Percentiles rank a stretch among this genome's conserved stretches.
phyloP scores from a whole-genome alignment of 2,888 invertebrate genomes.

The Drosophila sordidula region DNA sequence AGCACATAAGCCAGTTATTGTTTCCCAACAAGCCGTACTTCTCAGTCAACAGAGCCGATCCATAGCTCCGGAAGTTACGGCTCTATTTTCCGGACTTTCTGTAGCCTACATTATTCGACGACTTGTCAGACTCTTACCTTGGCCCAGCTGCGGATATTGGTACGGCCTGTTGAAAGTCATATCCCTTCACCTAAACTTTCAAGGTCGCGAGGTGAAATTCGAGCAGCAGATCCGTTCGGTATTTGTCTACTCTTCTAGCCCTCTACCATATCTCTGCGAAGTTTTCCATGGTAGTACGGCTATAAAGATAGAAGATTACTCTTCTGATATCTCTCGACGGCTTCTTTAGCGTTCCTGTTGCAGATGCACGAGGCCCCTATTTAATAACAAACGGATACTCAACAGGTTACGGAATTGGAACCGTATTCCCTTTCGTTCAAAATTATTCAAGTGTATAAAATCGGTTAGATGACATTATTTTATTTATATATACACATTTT shows the following conservation, averaged over 20 bases:
- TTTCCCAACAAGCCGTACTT: slow-evolving; percentile 36
- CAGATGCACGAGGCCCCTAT: too few relatives aligned
- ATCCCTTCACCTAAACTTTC: slow-evolving; percentile 10
- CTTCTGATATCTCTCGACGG: slow-evolving; percentile 85
- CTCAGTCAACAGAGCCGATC: slow-evolving; percentile 85
- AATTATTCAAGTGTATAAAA: too few relatives aligned
- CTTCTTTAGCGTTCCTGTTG: too few relatives aligned
- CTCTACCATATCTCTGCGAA: too few relatives aligned
- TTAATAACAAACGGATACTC: too few relatives aligned
- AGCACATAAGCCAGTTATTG: slow-evolving; percentile 81
- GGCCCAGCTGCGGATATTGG: slow-evolving; percentile 89
- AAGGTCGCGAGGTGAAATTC: too few relatives aligned
- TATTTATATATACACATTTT: too few relatives aligned
- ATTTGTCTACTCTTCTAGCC: too few relatives aligned
- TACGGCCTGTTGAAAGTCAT: slow-evolving; percentile 21
- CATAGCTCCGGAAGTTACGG: slow-evolving; percentile 89
- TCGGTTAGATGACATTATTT: too few relatives aligned
- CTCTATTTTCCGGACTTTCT: slow-evolving; percentile 87
- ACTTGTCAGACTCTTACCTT: slow-evolving; percentile 83
- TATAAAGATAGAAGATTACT: slow-evolving; percentile 77
- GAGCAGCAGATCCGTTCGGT: too few relatives aligned
- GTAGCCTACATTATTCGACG: slow-evolving; percentile 88
- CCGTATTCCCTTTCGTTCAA: too few relatives aligned
- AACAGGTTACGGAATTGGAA: too few relatives aligned
- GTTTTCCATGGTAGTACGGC: slow-evolving; percentile 59